These are phyloP conservation scores for Ariopsis seemanni DNA, from an alignment of 2,113 vertebrate genomes.

Conservation along the genomic window DNA sequence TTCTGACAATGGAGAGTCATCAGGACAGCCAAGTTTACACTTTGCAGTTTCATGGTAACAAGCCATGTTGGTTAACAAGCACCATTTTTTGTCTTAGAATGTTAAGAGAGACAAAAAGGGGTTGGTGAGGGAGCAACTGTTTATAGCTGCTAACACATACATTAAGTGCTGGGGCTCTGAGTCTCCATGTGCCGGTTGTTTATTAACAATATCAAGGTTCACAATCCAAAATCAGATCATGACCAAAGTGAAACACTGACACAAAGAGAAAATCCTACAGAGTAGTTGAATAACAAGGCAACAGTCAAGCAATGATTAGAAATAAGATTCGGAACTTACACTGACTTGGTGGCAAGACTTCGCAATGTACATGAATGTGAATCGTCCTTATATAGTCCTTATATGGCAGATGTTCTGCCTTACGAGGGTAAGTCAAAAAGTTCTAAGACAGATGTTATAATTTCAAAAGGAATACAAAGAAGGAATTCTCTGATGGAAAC, in stretches of 20 bases:
- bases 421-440: too few species aligned
- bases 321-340: neutral
- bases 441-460: too few species aligned
- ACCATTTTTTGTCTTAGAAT: too few species aligned
- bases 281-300: neutral
- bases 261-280: neutral
- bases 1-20: too few species aligned
- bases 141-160: neutral
- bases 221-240: too few species aligned
- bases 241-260: too few species aligned
- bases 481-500: too few species aligned
- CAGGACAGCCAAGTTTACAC: neutral
- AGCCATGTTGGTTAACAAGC: neutral
- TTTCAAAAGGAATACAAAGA: too few species aligned
- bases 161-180: neutral
- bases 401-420: neutral
- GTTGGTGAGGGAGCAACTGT: neutral
- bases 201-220: too few species aligned
- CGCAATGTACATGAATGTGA: neutral
- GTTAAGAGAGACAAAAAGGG: neutral
- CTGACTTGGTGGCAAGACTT: neutral
- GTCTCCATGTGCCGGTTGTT: neutral
- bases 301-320: neutral
- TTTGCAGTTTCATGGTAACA: neutral
- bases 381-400: neutral